Evolutionary conservation across 2,113 vertebrate genomes (phyloP).

Genomic region (Sorex fumeus): DNA sequence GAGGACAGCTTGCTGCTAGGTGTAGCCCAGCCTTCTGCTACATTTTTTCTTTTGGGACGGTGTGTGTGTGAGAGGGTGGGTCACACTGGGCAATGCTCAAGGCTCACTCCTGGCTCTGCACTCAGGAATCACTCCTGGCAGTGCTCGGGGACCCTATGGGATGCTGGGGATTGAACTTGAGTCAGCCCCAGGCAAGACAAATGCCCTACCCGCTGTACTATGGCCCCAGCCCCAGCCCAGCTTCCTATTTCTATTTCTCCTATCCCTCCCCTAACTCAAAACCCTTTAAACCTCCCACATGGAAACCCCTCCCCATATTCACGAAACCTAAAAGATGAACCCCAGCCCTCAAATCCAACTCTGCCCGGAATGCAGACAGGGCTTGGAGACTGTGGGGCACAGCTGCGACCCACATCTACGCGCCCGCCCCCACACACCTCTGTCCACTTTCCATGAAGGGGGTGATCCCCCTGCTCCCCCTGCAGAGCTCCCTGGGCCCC

Average conservation of each 20-base stretch:
- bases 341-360: constrained; percentile 6
- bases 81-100: no score
- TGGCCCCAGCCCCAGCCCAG: not conserved
- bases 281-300: not conserved
- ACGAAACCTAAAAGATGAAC: constrained; percentile 31
- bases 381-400: no score
- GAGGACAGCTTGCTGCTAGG: not conserved
- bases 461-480: not conserved
- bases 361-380: not conserved
- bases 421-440: not conserved
- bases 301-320: not conserved
- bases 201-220: no score
- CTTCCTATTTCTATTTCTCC: not conserved
- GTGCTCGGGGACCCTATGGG: no score
- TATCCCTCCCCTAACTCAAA: not conserved
- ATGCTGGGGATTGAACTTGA: no score
- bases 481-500: not conserved
- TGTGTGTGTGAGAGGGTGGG: no score
- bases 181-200: no score
- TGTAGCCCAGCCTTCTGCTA: not conserved
- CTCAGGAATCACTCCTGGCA: no score
- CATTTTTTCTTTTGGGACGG: no score
- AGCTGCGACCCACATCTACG: not conserved
- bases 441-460: not conserved
- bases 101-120: no score